Evolutionary conservation across 1,140 invertebrate species (phyloP).

Genomic region (Drosophila melanica): DNA sequence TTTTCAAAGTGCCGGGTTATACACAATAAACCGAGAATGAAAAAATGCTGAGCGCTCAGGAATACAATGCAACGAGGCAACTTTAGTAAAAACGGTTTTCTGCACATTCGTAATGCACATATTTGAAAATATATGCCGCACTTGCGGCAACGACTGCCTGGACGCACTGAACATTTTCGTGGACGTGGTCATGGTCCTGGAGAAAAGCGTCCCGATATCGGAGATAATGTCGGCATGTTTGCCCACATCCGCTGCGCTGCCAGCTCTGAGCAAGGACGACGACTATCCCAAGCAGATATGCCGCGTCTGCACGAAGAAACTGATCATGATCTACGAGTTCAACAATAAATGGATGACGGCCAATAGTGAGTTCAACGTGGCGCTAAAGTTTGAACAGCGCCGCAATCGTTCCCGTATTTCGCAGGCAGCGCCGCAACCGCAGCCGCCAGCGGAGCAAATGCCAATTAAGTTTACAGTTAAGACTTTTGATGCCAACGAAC

Average conservation of each 20-base stretch:
- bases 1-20: neutral
- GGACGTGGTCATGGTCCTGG: conserved; percentile 4
- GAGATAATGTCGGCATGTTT: conserved; percentile 44
- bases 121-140: conserved; percentile 72
- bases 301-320: conserved; percentile 56
- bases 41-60: neutral
- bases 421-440: neutral
- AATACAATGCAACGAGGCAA: neutral
- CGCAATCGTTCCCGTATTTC: conserved; percentile 37
- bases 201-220: conserved; percentile 31
- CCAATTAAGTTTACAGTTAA: neutral
- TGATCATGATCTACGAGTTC: conserved; percentile 59
- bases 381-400: conserved; percentile 60
- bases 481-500: neutral
- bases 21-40: neutral
- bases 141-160: conserved; percentile 67
- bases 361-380: conserved; percentile 64
- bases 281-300: conserved; percentile 72
- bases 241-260: conserved; percentile 28
- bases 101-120: conserved; percentile 54
- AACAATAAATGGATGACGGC: conserved; percentile 52
- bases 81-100: neutral
- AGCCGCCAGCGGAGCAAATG: neutral
- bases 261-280: conserved; percentile 24
- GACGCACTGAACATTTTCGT: conserved; percentile 53